Conservation (phyloP, 2,888 invertebrate genomes). For the Helobdella robusta region DNA sequence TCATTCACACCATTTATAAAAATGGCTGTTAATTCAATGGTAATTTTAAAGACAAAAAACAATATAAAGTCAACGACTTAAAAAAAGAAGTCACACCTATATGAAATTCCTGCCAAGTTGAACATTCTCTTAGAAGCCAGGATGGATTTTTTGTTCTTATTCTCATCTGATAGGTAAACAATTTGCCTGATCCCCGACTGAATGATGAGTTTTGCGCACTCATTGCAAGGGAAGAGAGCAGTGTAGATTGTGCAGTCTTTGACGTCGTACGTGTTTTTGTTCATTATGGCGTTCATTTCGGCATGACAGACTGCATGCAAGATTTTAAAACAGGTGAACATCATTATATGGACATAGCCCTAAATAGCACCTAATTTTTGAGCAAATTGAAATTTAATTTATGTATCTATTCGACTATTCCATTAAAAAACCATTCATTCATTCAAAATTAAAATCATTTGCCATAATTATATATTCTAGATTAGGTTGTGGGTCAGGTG, state of each 20-base stretch:
- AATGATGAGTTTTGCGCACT: conserved; percentile 91
- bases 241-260: conserved; percentile 75
- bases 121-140: conserved; percentile 74
- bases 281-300: conserved; percentile 90
- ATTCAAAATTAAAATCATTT: not conserved
- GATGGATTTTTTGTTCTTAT: conserved; percentile 60
- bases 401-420: not conserved
- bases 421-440: not conserved
- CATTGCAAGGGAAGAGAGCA: conserved; percentile 87
- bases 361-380: too few relatives aligned
- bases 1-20: too few relatives aligned
- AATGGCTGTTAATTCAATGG: too few relatives aligned
- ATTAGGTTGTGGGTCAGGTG: not conserved
- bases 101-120: conserved; percentile 65
- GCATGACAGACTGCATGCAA: conserved; percentile 78
- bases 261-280: conserved; percentile 71
- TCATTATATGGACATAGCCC: not conserved
- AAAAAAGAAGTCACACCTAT: too few relatives aligned
- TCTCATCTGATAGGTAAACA: conserved; percentile 70
- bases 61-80: too few relatives aligned
- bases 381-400: not conserved
- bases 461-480: not conserved
- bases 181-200: conserved; percentile 73
- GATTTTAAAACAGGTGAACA: not conserved
- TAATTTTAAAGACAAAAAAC: too few relatives aligned